Evolutionary conservation across 2,113 vertebrate species (phyloP), one percentile per base, ranked within the genome.

Genomic region (Rhynchopsitta pachyrhyncha): DNA sequence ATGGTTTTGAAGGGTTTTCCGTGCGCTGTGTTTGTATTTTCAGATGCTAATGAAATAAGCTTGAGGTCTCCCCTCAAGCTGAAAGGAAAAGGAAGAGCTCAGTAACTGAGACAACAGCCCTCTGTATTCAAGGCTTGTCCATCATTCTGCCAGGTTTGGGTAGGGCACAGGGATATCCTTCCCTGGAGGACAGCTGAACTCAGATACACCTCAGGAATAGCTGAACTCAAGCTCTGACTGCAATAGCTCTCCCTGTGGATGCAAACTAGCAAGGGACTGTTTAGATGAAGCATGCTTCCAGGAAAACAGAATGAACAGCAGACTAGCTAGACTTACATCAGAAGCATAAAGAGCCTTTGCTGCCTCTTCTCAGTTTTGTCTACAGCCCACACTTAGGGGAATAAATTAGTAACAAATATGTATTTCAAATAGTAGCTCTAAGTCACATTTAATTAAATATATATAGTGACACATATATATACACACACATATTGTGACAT

Each of bases 171-270:
- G 15, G 67, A 76, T 29, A 27, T 9, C 5, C 3, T 11, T 19
- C 60, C 29, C 55, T 35, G 25, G 33, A 52, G 33, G 2, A 63
- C 0, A 28, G 35, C 50, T 79, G 42, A 74, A 39, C 28, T 70
- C 4, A 0, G 20, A 50, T 13, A 37, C 3, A 42, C 53, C 37
- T 41, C 7, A 1, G 60, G 12, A 69, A 37, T 14, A 55, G 3
- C 33, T 20, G 15, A 86, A 25, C 49, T 69, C 66, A 50, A 77
- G 46, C 24, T 62, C 70, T 5, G 4, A 68, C 22, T 47, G 37
- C 77, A 75, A 27, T 17, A 57, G 17, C 49, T 69, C 33, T 79
- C 64, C 57, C 50, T 83, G 4, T 14, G 25, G 66, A 68, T 47
- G n/a, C 44, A 59, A 69, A 69, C 73, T 31, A 82, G 62, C n/a